Evolutionary conservation across 2,888 invertebrate species (phyloP), one percentile per base, ranked within the genome.

Genomic region (Neoascia interrupta): DNA sequence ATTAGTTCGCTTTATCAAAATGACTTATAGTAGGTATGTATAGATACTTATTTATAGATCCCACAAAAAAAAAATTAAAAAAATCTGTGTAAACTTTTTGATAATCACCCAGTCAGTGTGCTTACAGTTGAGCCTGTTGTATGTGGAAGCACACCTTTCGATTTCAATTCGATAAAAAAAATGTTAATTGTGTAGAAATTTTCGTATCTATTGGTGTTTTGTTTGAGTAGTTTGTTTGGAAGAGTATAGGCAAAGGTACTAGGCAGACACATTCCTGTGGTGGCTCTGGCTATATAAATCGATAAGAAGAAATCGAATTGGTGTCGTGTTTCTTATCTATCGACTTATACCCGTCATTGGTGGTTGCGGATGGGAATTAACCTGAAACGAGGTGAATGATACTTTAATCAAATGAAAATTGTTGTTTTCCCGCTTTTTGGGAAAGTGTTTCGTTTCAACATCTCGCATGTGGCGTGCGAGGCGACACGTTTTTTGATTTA

Each of bases 291-390:
- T 16, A 16, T 34, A 53, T 54, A 64, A 54, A 45, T 54, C 58
- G 68, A 68, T 68, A 66, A 54, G 66, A 63, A 26, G 31, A 21
- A 41, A 34, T 31, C 31, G 31, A 41, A 39, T 56, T 16, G 49
- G 49, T 41, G 56, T 34, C 39, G 56, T 39, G 15, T 47, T 51
- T 41, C 19, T 34, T 63, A 47, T 36, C 47, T 60, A 26, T 37
- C 21, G 26, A 60, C 36, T 60, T 16, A 23, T 21, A 28, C 39
- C 56, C 56, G 41, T 18, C 15, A 34, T 2, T 15, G n/a, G 5
- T 31, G 19, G 16, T 8, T 31, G n/a, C 10, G 8, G 23, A 13
- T 8, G 19, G 11, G 19, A 49, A 31, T n/a, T 43, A 56, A 56
- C 41, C 41, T 18, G 16, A 34, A 60, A 45, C 15, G 45, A 60